phyloP scores from a whole-genome alignment of 2,797 vertebrate genomes.

The Mormyrus hasselquistii region DNA sequence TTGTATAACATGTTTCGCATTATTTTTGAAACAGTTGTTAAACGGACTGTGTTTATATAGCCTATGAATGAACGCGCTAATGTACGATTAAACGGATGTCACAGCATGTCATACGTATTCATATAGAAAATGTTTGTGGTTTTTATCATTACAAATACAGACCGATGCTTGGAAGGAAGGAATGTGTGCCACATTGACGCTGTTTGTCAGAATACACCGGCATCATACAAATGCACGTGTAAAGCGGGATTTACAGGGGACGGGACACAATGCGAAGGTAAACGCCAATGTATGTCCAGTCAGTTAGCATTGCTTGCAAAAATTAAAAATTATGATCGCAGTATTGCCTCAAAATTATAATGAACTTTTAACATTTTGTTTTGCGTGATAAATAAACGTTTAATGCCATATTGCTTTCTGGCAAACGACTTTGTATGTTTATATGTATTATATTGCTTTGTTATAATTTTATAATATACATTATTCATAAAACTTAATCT shows the following conservation, averaged over 20 bases:
- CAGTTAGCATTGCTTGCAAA: not conserved
- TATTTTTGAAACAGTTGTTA: not conserved
- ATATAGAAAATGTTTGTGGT: not conserved
- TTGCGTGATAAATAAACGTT: not conserved
- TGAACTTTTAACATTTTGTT: not conserved
- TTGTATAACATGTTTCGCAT: not conserved
- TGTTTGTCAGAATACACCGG: constrained; percentile 85
- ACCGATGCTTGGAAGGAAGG: constrained; percentile 80
- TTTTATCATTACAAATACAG: constrained; percentile 56
- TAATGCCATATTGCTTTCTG: not conserved
- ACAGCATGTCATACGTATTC: not conserved
- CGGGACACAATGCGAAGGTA: constrained; percentile 85
- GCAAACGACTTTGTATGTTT: not conserved
- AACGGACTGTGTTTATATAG: not conserved
- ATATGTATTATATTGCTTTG: not conserved
- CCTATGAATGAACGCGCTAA: not conserved
- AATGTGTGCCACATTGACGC: constrained; percentile 93
- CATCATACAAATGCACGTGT: constrained; percentile 90
- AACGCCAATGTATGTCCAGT: constrained; percentile 28
- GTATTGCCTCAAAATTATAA: not conserved
- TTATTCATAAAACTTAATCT: constrained; percentile 28
- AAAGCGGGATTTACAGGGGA: constrained; percentile 88
- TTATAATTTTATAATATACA: not conserved
- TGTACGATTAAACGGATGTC: not conserved
- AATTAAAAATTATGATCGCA: not conserved